phyloP scores from a whole-genome alignment of 2,888 invertebrate species.

The Chironomus riparius region DNA sequence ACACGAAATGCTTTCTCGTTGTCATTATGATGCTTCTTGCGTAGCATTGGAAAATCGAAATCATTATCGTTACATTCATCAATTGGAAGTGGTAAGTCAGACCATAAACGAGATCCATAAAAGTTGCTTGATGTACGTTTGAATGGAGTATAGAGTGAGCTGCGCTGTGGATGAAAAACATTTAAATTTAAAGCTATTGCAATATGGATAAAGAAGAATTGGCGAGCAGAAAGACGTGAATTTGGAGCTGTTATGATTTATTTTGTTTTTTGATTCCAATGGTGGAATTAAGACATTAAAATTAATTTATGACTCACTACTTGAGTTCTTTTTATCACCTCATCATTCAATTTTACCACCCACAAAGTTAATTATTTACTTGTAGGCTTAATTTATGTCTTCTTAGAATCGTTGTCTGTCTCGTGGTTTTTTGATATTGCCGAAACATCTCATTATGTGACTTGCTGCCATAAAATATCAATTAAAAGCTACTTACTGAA shows the following conservation, averaged over 20 bases:
- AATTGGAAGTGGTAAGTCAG: constrained; percentile 51
- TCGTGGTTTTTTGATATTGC: not conserved
- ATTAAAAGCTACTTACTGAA: constrained; percentile 29
- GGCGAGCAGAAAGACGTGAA: no score
- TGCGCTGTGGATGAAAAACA: constrained; percentile 32
- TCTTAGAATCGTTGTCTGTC: not conserved
- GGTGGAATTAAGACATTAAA: not conserved
- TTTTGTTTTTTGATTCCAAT: not conserved
- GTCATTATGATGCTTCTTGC: constrained; percentile 23
- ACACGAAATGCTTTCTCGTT: constrained; percentile 33
- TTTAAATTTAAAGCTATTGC: not conserved
- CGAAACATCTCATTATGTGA: not conserved
- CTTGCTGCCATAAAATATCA: constrained; percentile 17
- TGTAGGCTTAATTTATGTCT: not conserved
- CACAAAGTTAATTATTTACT: no score
- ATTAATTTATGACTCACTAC: not conserved
- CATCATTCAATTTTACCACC: not conserved
- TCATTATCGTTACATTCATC: constrained; percentile 50
- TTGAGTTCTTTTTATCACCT: not conserved
- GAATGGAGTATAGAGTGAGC: constrained; percentile 39
- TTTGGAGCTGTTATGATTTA: not conserved
- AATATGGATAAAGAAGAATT: no score
- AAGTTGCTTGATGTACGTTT: constrained; percentile 43
- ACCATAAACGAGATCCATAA: constrained; percentile 51
- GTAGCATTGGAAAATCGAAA: constrained; percentile 37